phyloP scores from a whole-genome alignment of 1,140 invertebrate species.

The Tenebrio molitor region DNA sequence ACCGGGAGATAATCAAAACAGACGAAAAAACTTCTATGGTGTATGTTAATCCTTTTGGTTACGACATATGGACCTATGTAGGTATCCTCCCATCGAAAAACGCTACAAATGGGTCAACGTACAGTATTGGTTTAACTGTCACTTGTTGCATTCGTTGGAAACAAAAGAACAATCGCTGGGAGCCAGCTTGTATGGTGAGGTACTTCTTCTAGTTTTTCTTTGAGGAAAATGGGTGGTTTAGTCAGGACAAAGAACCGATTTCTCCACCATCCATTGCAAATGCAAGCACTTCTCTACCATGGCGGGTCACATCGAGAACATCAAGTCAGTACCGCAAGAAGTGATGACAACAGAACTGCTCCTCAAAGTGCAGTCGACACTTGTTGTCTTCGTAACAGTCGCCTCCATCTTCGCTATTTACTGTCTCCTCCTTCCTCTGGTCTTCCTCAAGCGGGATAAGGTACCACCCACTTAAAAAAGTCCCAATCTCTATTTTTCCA shows the following conservation, averaged over 20 bases:
- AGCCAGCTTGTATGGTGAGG: constrained; percentile 5
- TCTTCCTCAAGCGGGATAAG: neutral
- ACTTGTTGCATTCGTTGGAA: constrained; percentile 8
- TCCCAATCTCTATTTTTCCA: neutral
- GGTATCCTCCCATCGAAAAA: constrained; percentile 4
- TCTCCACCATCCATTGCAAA: neutral
- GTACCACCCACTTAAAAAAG: no score
- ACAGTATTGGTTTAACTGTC: neutral
- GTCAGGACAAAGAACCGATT: neutral
- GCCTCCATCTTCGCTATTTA: neutral
- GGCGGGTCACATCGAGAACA: neutral
- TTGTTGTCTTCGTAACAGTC: constrained; percentile 6
- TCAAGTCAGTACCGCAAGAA: neutral
- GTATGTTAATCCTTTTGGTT: neutral
- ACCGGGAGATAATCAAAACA: neutral
- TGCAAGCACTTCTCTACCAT: neutral
- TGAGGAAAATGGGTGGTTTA: no score
- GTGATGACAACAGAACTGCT: neutral
- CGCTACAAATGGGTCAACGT: no score
- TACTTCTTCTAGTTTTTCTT: no score
- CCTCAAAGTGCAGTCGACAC: neutral
- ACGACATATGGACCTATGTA: constrained; percentile 19
- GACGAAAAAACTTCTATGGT: neutral
- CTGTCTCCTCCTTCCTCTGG: neutral
- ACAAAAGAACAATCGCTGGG: neutral